Evolutionary conservation across 2,797 vertebrate species (phyloP), one percentile per base, ranked within the genome.

Genomic region (Kryptopterus vitreolus): DNA sequence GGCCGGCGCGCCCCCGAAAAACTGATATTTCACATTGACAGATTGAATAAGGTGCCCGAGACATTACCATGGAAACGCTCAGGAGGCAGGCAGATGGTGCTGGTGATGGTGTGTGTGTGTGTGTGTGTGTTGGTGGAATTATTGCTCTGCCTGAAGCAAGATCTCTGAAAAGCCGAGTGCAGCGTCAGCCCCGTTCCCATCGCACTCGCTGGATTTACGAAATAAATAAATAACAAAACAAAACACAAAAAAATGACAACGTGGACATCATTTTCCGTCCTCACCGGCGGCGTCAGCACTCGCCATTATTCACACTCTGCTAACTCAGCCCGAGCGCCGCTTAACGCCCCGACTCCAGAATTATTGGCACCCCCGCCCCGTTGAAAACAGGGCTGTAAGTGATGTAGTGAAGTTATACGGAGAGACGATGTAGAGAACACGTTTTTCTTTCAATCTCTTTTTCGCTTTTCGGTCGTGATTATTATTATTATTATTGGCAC

Each of bases 21-120:
- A 15, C 65, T 15, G 22, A 76, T 81, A 50, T 81, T 81, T 76
- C 16, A 69, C 35, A 26, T 58, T 31, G 74, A 79, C 26, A 62
- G 59, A 22, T 52, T 69, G 76, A 76, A 76, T 53, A 74, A 82
- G 52, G 70, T 68, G 71, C 71, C 62, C 46, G 31, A 61, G 71
- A 46, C n/a, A 6, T 91, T 89, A 57, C 88, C 71, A 86, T 85
- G 84, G 85, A 59, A 26, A 87, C 84, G 4, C 81, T 16, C 70
- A 84, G 85, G 48, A 83, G 33, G 77, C 61, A 65, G 77, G 70
- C 78, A 83, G 66, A 53, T 80, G 78, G 80, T 57, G 65, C 16
- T 11, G 46, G 43, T 61, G 76, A 26, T 58, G 65, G 57, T 22
- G 61, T 48, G 24, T 31, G 58, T 66, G 77, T 38, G 38, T 59